A percentile compares a stretch with the other conserved stretches of the same genome.
Conservation (phyloP, 2,797 vertebrate genomes). For the Erethizon dorsatum region DNA sequence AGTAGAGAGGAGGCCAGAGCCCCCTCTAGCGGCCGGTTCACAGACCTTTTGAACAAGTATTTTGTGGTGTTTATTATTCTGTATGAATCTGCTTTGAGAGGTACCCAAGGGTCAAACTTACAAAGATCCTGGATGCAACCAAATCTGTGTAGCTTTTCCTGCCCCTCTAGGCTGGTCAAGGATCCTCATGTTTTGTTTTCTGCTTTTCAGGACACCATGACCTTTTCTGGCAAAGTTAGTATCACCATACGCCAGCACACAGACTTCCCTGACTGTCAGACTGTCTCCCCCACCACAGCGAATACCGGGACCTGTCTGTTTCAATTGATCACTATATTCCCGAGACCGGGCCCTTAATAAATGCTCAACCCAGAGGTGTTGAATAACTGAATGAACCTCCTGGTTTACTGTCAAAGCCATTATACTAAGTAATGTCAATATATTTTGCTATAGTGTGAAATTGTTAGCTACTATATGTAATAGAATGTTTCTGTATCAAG, state of each 20-base stretch:
- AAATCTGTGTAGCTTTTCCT: not conserved
- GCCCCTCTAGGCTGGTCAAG: not conserved
- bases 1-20: not conserved
- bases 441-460: not conserved
- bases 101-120: not conserved
- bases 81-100: not conserved
- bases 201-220: slow-evolving; percentile 7
- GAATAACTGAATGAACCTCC: slow-evolving; percentile 5
- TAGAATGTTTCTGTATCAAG: not conserved
- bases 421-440: not conserved
- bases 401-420: not conserved
- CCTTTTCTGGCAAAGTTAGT: slow-evolving; percentile 1
- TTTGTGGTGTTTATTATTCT: not conserved
- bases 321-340: not conserved
- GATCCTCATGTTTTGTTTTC: not conserved
- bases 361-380: not conserved
- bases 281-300: not conserved
- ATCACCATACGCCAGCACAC: not conserved
- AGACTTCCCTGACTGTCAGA: not conserved
- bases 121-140: not conserved
- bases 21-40: not conserved
- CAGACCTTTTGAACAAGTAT: not conserved
- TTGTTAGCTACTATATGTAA: not conserved
- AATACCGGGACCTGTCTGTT: not conserved
- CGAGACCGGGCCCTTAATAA: not conserved